Percentiles rank a stretch among this genome's conserved stretches.
phyloP scores from a whole-genome alignment of 2,888 invertebrate species.

The Chymomyza amoena region DNA sequence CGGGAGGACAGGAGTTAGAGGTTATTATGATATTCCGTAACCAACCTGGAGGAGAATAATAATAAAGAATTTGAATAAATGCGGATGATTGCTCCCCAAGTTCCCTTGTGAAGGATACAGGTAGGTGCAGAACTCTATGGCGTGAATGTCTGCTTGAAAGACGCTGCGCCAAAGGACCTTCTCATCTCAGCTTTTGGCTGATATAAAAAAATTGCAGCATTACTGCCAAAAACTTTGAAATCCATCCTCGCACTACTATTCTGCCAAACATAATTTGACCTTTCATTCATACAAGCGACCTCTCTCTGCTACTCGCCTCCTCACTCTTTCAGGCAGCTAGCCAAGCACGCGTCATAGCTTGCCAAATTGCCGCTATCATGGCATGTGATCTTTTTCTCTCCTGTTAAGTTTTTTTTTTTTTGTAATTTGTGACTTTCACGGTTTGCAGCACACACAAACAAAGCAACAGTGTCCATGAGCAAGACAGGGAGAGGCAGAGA shows the following conservation, averaged over 20 bases:
- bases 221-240: not conserved
- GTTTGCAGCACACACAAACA: conserved; percentile 59
- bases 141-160: too few relatives aligned
- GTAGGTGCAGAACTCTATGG: too few relatives aligned
- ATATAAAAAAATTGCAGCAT: too few relatives aligned
- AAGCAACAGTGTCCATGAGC: not conserved
- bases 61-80: too few relatives aligned
- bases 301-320: conserved; percentile 11
- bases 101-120: too few relatives aligned
- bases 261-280: not conserved
- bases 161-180: too few relatives aligned
- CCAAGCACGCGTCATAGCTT: conserved; percentile 60
- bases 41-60: too few relatives aligned
- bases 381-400: conserved; percentile 68
- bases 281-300: conserved; percentile 27
- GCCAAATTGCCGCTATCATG: conserved; percentile 77
- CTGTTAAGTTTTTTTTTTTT: conserved; percentile 23
- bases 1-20: too few relatives aligned
- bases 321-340: not conserved
- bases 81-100: too few relatives aligned
- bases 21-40: too few relatives aligned
- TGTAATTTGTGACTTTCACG: conserved; percentile 78
- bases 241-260: not conserved
- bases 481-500: not conserved
- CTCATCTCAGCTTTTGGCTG: too few relatives aligned